A percentile compares a stretch with the other conserved stretches of the same genome.
phyloP scores from a whole-genome alignment of 92 coral and sea anemone genomes.

The Palythoa grandiflora region DNA sequence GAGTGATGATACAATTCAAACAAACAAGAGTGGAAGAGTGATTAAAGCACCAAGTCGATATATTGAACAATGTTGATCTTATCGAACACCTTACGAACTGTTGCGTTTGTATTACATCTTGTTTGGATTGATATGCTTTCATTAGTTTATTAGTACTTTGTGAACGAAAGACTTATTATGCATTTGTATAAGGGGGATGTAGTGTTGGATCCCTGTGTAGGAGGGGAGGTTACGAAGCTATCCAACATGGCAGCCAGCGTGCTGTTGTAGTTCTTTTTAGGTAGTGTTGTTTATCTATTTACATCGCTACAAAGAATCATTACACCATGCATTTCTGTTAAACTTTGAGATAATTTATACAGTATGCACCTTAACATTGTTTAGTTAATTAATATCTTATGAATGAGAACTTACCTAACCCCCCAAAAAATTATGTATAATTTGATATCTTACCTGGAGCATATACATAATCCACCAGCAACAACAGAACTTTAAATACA shows the following conservation, averaged over 20 bases:
- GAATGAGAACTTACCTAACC: no score
- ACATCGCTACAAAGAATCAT: background rate
- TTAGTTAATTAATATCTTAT: no score
- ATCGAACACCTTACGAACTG: slow-evolving; percentile 22
- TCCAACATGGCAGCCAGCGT: no score
- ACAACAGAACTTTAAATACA: no score
- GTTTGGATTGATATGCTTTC: slow-evolving; percentile 15
- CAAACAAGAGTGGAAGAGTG: slow-evolving; percentile 10
- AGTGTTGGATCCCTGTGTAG: no score
- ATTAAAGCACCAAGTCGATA: slow-evolving; percentile 18
- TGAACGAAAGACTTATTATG: slow-evolving; percentile 4
- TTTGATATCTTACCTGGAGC: no score
- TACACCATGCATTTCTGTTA: no score
- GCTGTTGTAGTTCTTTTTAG: background rate
- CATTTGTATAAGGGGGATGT: slow-evolving; percentile 8
- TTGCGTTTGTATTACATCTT: slow-evolving; percentile 11
- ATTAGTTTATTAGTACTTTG: slow-evolving; percentile 12
- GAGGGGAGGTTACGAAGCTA: background rate
- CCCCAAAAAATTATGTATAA: no score
- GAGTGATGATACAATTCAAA: slow-evolving; percentile 14
- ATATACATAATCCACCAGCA: no score
- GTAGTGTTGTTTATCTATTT: background rate
- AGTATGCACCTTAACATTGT: no score
- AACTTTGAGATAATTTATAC: no score
- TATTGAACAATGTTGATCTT: slow-evolving; percentile 21